Percentiles rank a stretch among this genome's conserved stretches.
Evolutionary conservation across 1,140 invertebrate genomes (phyloP).

Genomic region (Physella acuta): DNA sequence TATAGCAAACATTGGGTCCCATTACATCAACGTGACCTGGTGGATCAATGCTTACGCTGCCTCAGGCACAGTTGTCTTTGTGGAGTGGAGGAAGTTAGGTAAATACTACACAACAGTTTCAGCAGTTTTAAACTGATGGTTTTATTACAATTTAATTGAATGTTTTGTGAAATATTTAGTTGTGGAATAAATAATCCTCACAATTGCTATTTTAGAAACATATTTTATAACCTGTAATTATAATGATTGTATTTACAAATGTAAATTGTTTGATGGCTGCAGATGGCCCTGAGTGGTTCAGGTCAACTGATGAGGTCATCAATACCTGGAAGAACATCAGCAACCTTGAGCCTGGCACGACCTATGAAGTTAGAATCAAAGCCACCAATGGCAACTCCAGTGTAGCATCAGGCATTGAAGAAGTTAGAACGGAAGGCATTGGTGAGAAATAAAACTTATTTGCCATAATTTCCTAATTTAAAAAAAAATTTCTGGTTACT

Average conservation of each 20-base stretch:
- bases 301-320: slow-evolving; percentile 46
- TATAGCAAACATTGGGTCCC: slow-evolving; percentile 67
- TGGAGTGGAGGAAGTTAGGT: slow-evolving; percentile 71
- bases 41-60: slow-evolving; percentile 63
- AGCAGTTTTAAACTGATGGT: background rate
- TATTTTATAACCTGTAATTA: no score
- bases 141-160: background rate
- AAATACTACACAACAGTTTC: slow-evolving; percentile 14
- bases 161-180: no score
- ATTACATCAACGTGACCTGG: slow-evolving; percentile 78
- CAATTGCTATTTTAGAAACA: no score
- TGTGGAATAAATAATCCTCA: no score
- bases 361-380: slow-evolving; percentile 85
- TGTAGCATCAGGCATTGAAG: slow-evolving; percentile 35
- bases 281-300: slow-evolving; percentile 49
- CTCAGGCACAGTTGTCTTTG: slow-evolving; percentile 86
- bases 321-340: slow-evolving; percentile 65
- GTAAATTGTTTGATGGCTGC: no score
- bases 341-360: slow-evolving; percentile 79
- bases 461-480: no score
- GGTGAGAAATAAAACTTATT: slow-evolving; percentile 30
- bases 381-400: slow-evolving; percentile 80
- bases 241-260: no score
- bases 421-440: slow-evolving; percentile 39
- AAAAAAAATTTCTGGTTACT: no score